phyloP scores from a whole-genome alignment of 1,140 invertebrate species.

The Orius laevigatus region DNA sequence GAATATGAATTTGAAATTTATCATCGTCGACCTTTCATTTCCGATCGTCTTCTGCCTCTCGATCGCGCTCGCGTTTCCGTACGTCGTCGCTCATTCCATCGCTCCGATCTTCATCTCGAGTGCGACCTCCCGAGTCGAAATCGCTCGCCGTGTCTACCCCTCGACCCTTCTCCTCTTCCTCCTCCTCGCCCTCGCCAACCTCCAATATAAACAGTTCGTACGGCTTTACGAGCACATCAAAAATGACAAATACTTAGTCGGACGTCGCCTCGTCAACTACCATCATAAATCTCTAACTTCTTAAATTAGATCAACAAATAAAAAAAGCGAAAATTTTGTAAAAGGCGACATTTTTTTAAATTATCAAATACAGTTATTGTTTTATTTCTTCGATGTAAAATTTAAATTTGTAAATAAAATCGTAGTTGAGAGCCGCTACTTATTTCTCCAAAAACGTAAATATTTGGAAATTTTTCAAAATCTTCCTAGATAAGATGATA shows the following conservation, averaged over 20 bases:
- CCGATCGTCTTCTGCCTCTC: conserved; percentile 66
- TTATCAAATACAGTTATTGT: no score
- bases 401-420: no score
- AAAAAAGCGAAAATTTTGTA: no score
- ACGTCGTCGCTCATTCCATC: conserved; percentile 67
- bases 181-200: conserved; percentile 22
- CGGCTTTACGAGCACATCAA: conserved; percentile 96
- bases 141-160: conserved; percentile 83
- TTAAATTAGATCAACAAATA: no score
- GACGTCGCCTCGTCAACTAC: conserved; percentile 87
- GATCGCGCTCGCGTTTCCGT: conserved; percentile 74
- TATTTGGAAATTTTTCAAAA: no score
- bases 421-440: no score
- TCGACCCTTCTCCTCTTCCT: conserved; percentile 32
- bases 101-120: conserved; percentile 62
- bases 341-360: no score
- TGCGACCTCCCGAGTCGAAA: conserved; percentile 53
- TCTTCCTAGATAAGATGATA: no score
- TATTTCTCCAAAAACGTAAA: no score
- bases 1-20: conserved; percentile 54
- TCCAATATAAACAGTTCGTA: conserved; percentile 80
- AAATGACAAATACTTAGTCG: conserved; percentile 97
- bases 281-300: conserved; percentile 37
- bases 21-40: conserved; percentile 68
- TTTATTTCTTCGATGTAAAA: no score